Base-by-base conservation (phyloP, 2,888 invertebrate species). In the Polyommatus iphigenia region DNA sequence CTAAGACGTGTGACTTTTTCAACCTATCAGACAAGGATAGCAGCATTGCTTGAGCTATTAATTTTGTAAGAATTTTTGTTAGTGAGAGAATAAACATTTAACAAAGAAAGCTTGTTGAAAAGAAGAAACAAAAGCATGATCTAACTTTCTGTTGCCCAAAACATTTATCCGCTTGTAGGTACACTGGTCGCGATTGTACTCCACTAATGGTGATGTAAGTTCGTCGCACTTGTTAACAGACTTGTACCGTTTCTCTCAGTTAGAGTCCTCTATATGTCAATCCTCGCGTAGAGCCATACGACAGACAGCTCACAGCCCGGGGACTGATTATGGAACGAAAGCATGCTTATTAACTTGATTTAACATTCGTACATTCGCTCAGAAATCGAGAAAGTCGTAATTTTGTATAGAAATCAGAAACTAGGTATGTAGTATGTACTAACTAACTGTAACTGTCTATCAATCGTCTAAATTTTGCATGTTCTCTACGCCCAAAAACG, bases 281-380 rank as follows among this genome's bases (percentile, higher is more conserved):
- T 32, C 67, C 15, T 5, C 24, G 20, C 29, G 29, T 62, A 62
- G 62, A 29, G 15, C 67, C 6, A 29, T 29, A 29, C 67, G 29
- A 67, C 29, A 3, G 29, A 67, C 67, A 32, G 10, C 67, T 67
- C 18, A 13, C 18, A 32, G 67, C 67, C 67, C 15, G 32, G 67
- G 67, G 67, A 67, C 29, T 18, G 67, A 67, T 67, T 67, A 32
- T 32, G 29, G 32, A 67, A 2, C 18, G 29, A 32, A 67, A 67
- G 67, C 67, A 67, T 29, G 29, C 29, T 67, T 67, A 67, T 67
- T 67, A 67, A 67, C 15, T 67, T 67, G 67, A 67, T 67, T 67
- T 67, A 24, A 59, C 7, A 54, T 67, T 67, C 29, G 29, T 29
- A 15, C 7, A 18, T 54, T 54, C 54, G 15, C 54, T 5, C 5